Evolutionary conservation across 2,113 vertebrate genomes (phyloP), one percentile per base, ranked within the genome.

Genomic region (Collichthys lucidus): DNA sequence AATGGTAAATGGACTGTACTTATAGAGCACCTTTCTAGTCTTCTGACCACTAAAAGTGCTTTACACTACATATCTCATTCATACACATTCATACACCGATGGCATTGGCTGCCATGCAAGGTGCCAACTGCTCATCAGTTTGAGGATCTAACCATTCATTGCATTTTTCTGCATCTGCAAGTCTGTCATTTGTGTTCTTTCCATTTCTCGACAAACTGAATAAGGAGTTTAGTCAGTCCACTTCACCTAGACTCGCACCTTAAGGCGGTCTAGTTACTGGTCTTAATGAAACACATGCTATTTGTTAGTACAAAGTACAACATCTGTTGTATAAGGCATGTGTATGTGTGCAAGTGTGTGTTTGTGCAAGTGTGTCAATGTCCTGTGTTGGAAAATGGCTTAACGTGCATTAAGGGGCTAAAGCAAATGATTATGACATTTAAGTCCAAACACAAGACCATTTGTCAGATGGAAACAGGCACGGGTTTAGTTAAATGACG

Each of bases 391-490:
- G 77, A 55, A 80, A 86, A 86, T 16, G 31, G 80, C 80, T 84
- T 75, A 60, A 71, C 84, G 80, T 89, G 55, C 74, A 59, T 84
- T 78, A 84, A 62, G 74, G 71, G 64, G 80, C 75, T 71, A 63
- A 89, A 86, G 12, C 29, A 49, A 57, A 87, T 11, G 52, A 77
- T 81, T 63, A 74, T 70, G 63, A 61, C 72, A 77, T 69, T 86
- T 86, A 83, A 89, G 80, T 78, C 74, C 73, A 70, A 88, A 83
- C 83, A 85, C 73, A 77, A 83, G 82, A 82, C 60, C 50, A 11
- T 67, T 82, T 79, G 75, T 24, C 65, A 66, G 4, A 73, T 55
- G 47, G 68, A 73, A 73, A n/a, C 8, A 11, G n/a, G 29, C 40
- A 77, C 9, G 2, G 9, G 40, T 73, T 73, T 26, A 50, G 71